phyloP scores from a whole-genome alignment of 2,113 vertebrate genomes.

The Barnardius zonarius region DNA sequence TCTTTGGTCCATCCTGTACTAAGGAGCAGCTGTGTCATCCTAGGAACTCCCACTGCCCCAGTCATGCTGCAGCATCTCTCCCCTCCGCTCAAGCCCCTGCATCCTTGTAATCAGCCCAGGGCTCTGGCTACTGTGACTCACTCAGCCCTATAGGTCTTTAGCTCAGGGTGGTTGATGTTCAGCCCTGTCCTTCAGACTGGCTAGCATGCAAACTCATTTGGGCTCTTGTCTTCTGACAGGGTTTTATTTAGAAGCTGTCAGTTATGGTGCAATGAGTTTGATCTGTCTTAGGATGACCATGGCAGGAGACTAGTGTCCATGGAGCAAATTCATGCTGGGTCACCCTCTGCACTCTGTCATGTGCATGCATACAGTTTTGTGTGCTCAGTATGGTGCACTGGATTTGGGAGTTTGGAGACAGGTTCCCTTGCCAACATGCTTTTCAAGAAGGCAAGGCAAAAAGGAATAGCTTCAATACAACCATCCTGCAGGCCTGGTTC shows the following conservation, averaged over 20 bases:
- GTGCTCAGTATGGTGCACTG: not conserved
- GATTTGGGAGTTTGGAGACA: not conserved
- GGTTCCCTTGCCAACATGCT: not conserved
- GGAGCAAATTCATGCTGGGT: not conserved
- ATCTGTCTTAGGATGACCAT: not conserved
- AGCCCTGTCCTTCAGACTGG: not conserved
- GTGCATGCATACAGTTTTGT: not conserved
- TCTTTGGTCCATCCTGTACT: not conserved
- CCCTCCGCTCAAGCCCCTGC: not conserved
- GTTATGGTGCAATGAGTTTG: not conserved
- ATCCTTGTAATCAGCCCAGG: not conserved
- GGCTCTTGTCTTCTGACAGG: not conserved
- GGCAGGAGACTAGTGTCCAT: not conserved
- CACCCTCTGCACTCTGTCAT: not conserved
- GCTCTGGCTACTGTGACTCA: not conserved
- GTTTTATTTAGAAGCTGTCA: not conserved
- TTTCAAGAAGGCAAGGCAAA: conserved; percentile 14
- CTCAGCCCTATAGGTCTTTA: not conserved
- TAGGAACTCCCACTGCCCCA: not conserved
- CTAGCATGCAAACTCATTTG: not conserved
- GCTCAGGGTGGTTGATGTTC: not conserved
- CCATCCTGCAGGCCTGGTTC: not conserved
- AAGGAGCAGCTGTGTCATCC: not conserved
- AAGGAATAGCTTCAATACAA: conserved; percentile 37
- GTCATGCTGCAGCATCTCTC: not conserved